Evolutionary conservation across 64 coral and sea anemone species (phyloP).

Genomic region (Porites lutea): DNA sequence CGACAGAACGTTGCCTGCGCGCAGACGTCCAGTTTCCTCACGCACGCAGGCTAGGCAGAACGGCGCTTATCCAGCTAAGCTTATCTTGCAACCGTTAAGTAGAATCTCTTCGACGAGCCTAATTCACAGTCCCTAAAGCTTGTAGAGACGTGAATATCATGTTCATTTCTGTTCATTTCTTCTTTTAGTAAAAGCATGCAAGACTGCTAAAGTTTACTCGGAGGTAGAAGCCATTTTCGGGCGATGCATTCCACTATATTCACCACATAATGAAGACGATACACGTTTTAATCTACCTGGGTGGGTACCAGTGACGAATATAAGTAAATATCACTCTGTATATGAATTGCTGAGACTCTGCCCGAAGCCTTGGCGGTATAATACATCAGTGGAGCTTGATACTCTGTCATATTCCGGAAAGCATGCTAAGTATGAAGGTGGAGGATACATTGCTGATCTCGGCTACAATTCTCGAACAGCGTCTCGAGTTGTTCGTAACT

Average conservation of each 20-base stretch:
- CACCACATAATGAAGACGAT: conserved; percentile 63
- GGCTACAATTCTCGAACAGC: conserved; percentile 79
- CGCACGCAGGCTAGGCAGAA: no score
- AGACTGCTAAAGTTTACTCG: conserved; percentile 12
- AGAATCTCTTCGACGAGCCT: no score
- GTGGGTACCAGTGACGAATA: conserved; percentile 84
- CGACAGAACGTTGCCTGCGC: no score
- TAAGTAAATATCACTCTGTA: conserved; percentile 43
- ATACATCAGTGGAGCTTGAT: conserved; percentile 59
- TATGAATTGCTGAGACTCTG: conserved; percentile 71
- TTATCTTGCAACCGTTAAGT: no score
- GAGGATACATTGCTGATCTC: conserved; percentile 85
- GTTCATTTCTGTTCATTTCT: background rate
- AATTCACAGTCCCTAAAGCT: no score
- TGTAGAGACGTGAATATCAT: no score
- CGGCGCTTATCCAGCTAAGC: no score
- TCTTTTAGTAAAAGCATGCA: conserved; percentile 59
- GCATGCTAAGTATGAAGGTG: conserved; percentile 59
- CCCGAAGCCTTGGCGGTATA: conserved; percentile 93
- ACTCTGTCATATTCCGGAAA: conserved; percentile 64
- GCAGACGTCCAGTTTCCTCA: no score
- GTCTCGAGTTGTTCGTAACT: conserved; percentile 60
- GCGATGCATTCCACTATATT: conserved; percentile 72
- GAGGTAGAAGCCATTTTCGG: conserved; percentile 14
- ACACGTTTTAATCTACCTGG: conserved; percentile 72